Evolutionary conservation across 2,797 vertebrate species (phyloP), one percentile per base, ranked within the genome.

Genomic region (Tapera naevia): DNA sequence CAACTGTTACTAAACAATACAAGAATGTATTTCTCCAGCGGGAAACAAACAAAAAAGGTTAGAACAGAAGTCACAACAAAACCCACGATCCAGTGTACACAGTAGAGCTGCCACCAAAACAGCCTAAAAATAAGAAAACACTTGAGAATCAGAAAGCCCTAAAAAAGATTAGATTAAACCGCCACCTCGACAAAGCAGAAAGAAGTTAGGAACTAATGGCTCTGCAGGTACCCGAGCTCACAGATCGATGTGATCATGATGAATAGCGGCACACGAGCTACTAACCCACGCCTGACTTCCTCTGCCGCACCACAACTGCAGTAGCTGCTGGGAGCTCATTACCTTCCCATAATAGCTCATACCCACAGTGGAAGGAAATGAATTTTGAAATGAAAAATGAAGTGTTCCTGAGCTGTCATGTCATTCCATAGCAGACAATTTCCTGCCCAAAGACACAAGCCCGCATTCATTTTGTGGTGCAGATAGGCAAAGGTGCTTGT

Each of bases 321-420:
- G 75, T 39, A 94, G 61, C 75, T 72, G 80, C 80, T 6, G 11
- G 80, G 73, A 90, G 64, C 70, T 95, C 69, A 5, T 75, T 89
- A 91, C 35, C 39, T 69, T 86, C 43, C 72, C 0, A 0, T 66
- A 92, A 89, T 2, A 92, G 45, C 64, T 92, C 39, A 62, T 83
- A 69, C 58, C 65, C 84, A 75, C 80, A 75, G 79, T 60, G 79
- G 80, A 94, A 95, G 37, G 62, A 91, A 91, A 95, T 86, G 2
- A 86, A 93, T 81, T 88, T 86, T 89, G 51, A 88, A 62, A 46
- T 30, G 65, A 88, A 93, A 92, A 93, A 69, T 48, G 13, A 86
- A 88, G 48, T 22, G 32, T 51, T 86, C 46, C 75, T 2, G 5
- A 92, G 65, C 75, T 91, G 58, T 74, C 7, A 3, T 86, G 79